Evolutionary conservation across 1,140 invertebrate genomes (phyloP).

Genomic region (Trachelipus rathkii): DNA sequence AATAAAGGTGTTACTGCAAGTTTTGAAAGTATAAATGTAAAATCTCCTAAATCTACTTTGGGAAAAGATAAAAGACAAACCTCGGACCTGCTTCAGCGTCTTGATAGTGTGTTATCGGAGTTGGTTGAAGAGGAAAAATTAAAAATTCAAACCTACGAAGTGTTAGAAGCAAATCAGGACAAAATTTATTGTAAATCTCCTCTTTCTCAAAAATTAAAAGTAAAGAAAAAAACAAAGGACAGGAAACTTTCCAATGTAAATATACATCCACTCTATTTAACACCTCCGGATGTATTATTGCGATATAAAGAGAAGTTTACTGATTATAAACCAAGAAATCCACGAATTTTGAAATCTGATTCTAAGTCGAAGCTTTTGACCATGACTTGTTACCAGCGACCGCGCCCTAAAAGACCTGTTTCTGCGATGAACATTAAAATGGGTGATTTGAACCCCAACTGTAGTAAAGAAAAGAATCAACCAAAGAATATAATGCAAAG

Average conservation of each 20-base stretch:
- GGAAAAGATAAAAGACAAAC: background rate
- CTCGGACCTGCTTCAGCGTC: background rate
- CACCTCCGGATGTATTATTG: background rate
- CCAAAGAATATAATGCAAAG: background rate
- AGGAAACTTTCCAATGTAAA: background rate
- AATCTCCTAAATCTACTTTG: background rate
- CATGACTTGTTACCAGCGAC: background rate
- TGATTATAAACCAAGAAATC: background rate
- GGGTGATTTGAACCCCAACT: background rate
- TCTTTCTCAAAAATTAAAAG: background rate
- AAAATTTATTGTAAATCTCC: background rate
- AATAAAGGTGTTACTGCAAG: background rate
- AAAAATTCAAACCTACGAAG: background rate
- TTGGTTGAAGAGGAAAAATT: background rate
- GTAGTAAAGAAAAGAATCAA: background rate
- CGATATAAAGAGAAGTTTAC: background rate
- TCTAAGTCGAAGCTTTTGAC: background rate
- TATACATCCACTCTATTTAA: background rate
- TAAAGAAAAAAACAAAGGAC: background rate
- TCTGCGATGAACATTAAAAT: background rate
- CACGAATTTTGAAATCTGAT: background rate
- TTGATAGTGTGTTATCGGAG: background rate
- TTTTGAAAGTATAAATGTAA: background rate
- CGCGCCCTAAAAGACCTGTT: background rate
- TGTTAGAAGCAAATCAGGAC: background rate